These are phyloP conservation scores for Argya squamiceps DNA, from an alignment of 2,797 vertebrate species.

Conservation along the genomic window DNA sequence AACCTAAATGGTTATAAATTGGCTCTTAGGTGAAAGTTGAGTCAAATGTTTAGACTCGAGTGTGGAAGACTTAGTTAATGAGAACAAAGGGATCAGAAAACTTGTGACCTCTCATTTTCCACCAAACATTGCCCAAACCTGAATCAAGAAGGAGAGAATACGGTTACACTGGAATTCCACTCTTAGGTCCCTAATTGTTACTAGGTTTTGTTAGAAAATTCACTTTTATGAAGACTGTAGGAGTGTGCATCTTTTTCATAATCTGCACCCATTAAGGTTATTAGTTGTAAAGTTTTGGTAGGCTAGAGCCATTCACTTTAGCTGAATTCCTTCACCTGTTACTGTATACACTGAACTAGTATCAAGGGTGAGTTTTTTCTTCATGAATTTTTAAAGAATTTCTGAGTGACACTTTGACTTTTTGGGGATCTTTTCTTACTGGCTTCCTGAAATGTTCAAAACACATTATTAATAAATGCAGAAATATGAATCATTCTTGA, in stretches of 20 bases:
- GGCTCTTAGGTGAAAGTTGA: not conserved
- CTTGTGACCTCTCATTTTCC: not conserved
- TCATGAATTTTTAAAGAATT: not conserved
- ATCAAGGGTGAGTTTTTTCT: fast-evolving
- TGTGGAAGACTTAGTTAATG: not conserved
- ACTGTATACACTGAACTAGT: not conserved
- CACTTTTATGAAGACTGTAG: not conserved
- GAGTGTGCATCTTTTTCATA: not conserved
- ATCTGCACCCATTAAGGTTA: not conserved
- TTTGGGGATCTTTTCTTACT: not conserved
- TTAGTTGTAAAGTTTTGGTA: not conserved
- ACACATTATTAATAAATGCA: not conserved
- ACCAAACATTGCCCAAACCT: not conserved
- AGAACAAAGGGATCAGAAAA: not conserved
- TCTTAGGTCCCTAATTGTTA: not conserved
- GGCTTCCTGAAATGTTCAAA: not conserved
- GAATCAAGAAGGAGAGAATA: not conserved
- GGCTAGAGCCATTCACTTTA: not conserved
- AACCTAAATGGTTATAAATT: not conserved
- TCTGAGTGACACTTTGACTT: not conserved
- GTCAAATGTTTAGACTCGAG: not conserved
- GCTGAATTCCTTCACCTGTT: not conserved
- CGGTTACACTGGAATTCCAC: not conserved
- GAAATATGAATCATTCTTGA: not conserved
- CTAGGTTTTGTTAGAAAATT: not conserved